Percentiles rank a stretch among this genome's conserved stretches.
These are phyloP conservation scores for Pristis pectinata DNA, from an alignment of 2,797 vertebrate genomes.

Conservation along the genomic window DNA sequence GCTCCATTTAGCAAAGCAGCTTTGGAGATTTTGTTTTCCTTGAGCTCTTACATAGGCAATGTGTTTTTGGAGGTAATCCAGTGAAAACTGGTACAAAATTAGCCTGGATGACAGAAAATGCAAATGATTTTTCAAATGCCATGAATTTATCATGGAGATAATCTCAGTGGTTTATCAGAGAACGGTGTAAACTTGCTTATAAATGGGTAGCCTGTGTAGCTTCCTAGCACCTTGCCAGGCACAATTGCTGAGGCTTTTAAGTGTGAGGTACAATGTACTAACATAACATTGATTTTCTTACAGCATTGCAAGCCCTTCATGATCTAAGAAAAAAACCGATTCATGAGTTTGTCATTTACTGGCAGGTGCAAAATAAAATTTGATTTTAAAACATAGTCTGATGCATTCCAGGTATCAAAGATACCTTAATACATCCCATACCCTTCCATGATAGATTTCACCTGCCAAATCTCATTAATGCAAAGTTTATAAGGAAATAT, in stretches of 20 bases:
- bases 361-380: neutral
- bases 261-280: neutral
- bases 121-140: neutral
- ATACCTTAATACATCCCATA: neutral
- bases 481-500: neutral
- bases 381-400: neutral
- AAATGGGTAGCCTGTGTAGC: neutral
- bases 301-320: neutral
- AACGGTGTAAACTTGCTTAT: neutral
- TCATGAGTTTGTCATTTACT: neutral
- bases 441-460: neutral
- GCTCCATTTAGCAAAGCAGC: neutral
- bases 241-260: neutral
- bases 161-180: neutral
- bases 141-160: neutral
- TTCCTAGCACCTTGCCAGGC: neutral
- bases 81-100: neutral
- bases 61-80: neutral
- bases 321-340: neutral
- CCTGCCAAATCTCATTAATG: neutral
- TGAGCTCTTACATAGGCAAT: neutral
- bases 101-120: neutral
- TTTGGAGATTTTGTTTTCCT: neutral
- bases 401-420: neutral
- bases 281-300: neutral